Base-by-base conservation (phyloP, 2,888 invertebrate species). In the Anaspis maculata region DNA sequence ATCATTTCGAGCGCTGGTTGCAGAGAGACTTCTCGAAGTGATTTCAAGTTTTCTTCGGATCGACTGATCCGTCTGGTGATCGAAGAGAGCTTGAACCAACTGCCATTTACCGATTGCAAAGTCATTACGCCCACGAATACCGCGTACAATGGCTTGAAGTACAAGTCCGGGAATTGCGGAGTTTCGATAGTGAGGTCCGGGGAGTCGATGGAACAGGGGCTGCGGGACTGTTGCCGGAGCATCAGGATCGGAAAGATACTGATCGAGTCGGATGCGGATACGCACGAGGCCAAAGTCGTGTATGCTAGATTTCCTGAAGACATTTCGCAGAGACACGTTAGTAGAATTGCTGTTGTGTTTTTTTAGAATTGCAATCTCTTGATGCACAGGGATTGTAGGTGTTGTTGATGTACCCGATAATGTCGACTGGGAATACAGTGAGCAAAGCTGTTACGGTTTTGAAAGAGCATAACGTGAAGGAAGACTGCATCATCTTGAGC, bases 31-130 rank as follows among this genome's bases (percentile, higher is more conserved):
- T 72, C 82, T 2, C 74, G 94, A 48, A 91, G 87, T 69, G 97
- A 98, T 66, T 98, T 98, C 63, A 95, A 97, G 62, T 98, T 98
- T 68, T 96, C 91, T 65, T 97, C 97, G 0, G 98, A 98, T 65
- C 81, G 98, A 44, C 69, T 98, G 64, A 98, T 98, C 56, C 80
- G 98, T 2, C 71, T 98, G 21, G 95, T 98, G 1, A 95, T 98
- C 41, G 98, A 98, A 61, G 97, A 97, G 64, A 96, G 96, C 44
- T 70, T 98, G 15, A 98, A 98, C 67, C 94, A 94, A 59, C 69
- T 96, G 33, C 97, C 98, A 0, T 97, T 95, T 61, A 83, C 86
- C 0, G 83, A 88, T 63, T 86, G 86, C 57, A 79, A 83, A 46
- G 87, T 98, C 2, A 81, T 82, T 13, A 98, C 98, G 2, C 97